phyloP scores from a whole-genome alignment of 2,797 vertebrate species.

The Ataeniobius toweri region DNA sequence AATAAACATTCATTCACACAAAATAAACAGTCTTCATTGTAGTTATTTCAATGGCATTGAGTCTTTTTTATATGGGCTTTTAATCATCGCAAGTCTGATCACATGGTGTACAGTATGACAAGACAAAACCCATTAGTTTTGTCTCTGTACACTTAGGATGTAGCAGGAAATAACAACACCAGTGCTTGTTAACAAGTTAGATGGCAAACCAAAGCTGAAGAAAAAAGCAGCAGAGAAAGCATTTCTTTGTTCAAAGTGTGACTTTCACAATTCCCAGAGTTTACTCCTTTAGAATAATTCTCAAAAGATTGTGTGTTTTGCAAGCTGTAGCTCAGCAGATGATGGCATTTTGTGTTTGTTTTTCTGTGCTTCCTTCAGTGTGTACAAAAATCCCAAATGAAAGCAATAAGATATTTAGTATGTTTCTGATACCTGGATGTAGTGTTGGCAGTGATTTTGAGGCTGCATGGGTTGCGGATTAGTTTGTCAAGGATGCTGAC shows the following conservation, averaged over 20 bases:
- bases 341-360: neutral
- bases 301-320: neutral
- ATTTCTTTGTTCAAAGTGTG: neutral
- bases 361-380: neutral
- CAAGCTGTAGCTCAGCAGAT: neutral
- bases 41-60: neutral
- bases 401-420: neutral
- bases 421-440: constrained; percentile 86
- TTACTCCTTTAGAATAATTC: neutral
- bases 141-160: constrained; percentile 10
- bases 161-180: neutral
- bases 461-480: constrained; percentile 94
- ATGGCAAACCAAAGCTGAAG: constrained; percentile 11
- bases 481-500: constrained; percentile 98
- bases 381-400: neutral
- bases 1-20: neutral
- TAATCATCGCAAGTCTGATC: constrained; percentile 6
- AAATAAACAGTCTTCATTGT: constrained; percentile 25
- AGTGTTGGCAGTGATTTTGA: constrained; percentile 95
- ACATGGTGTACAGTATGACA: constrained; percentile 21
- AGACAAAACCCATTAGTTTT: neutral
- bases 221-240: neutral
- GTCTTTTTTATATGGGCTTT: neutral
- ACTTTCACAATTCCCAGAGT: neutral
- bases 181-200: neutral